A percentile compares a stretch with the other conserved stretches of the same genome.
phyloP scores from a whole-genome alignment of 2,797 vertebrate genomes.

The Anolis apletophallus region DNA sequence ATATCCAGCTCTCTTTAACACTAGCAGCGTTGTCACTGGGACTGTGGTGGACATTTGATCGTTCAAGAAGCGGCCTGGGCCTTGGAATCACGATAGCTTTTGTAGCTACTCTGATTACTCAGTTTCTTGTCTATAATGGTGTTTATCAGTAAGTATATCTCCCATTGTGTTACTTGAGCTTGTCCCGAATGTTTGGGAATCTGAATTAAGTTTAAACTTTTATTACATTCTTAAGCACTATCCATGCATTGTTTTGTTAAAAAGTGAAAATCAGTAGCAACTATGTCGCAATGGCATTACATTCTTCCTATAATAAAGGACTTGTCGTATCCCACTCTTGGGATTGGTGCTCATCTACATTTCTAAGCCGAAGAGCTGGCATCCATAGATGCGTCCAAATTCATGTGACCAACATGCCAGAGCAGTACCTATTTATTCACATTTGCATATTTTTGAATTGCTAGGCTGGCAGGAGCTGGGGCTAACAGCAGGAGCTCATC shows the following conservation, averaged over 20 bases:
- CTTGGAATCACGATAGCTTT: slow-evolving; percentile 97
- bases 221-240: neutral
- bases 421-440: no score
- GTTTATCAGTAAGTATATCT: slow-evolving; percentile 91
- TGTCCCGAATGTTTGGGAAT: neutral
- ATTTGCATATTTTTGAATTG: no score
- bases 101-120: slow-evolving; percentile 93
- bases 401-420: no score
- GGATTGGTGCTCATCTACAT: no score
- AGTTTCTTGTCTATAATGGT: slow-evolving; percentile 97
- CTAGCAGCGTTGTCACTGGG: slow-evolving; percentile 94
- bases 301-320: neutral
- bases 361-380: no score
- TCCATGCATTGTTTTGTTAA: neutral
- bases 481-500: no score
- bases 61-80: slow-evolving; percentile 96
- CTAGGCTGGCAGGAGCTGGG: no score
- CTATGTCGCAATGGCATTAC: neutral
- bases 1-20: slow-evolving; percentile 93
- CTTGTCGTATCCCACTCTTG: no score
- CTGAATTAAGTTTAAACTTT: neutral
- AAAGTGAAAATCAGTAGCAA: neutral
- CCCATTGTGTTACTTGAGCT: neutral
- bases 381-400: no score
- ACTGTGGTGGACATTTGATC: slow-evolving; percentile 98